Percentiles rank a stretch among this genome's conserved stretches.
Evolutionary conservation across 1,140 invertebrate species (phyloP).

Genomic region (Cotesia chilonis): DNA sequence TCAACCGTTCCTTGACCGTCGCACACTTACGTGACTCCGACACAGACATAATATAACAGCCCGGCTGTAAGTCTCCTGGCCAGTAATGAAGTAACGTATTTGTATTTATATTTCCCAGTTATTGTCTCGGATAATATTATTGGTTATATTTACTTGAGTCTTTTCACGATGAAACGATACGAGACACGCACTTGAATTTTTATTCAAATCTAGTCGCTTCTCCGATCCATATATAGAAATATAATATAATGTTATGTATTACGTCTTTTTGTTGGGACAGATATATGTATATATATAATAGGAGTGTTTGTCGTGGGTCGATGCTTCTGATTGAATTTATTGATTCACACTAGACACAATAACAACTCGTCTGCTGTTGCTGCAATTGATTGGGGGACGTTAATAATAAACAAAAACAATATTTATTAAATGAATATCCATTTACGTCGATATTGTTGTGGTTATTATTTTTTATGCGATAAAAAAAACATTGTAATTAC

Average conservation of each 20-base stretch:
- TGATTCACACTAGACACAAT: slow-evolving; percentile 21
- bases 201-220: slow-evolving; percentile 24
- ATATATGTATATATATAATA: slow-evolving; percentile 4
- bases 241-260: background rate
- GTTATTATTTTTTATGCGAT: too few species aligned
- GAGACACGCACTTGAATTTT: slow-evolving; percentile 21
- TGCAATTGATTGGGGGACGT: slow-evolving; percentile 21
- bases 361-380: slow-evolving; percentile 17
- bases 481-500: too few species aligned
- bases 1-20: too few species aligned
- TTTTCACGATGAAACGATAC: slow-evolving; percentile 7
- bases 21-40: background rate
- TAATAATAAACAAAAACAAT: slow-evolving; percentile 19
- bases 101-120: background rate
- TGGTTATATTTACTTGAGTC: background rate
- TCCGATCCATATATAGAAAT: background rate
- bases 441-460: background rate
- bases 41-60: background rate
- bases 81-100: slow-evolving; percentile 5
- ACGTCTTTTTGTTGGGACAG: slow-evolving; percentile 9
- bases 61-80: too few species aligned
- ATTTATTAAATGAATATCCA: background rate
- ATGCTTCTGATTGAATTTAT: slow-evolving; percentile 34
- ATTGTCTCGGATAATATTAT: slow-evolving; percentile 14
- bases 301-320: background rate